phyloP scores from a whole-genome alignment of 2,888 invertebrate genomes.

The Himalopsyche anomala region DNA sequence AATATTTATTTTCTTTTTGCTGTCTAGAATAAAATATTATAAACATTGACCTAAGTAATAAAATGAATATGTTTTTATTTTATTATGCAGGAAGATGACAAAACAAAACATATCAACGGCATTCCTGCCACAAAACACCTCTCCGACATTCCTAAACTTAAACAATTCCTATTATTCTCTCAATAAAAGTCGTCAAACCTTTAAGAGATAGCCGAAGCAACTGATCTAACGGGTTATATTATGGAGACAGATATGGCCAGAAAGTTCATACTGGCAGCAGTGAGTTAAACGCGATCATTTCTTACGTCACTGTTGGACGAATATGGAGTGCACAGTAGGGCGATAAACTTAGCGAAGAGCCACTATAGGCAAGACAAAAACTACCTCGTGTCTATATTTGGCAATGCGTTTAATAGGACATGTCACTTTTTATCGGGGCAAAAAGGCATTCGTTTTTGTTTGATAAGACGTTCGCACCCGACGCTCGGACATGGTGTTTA shows the following conservation, averaged over 20 bases:
- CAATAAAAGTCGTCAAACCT: slow-evolving; percentile 34
- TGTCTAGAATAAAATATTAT: too few relatives aligned
- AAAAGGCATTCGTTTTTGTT: slow-evolving; percentile 16
- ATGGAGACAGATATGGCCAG: slow-evolving; percentile 13
- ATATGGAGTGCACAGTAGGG: slow-evolving; percentile 12
- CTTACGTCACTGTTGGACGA: slow-evolving; percentile 11
- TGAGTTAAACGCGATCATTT: slow-evolving; percentile 30
- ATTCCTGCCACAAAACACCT: slow-evolving; percentile 13
- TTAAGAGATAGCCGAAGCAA: not conserved
- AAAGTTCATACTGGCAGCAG: slow-evolving; percentile 34
- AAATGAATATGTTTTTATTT: too few relatives aligned
- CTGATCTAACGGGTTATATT: slow-evolving; percentile 6
- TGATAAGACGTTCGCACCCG: not conserved
- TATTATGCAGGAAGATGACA: not conserved
- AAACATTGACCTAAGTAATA: too few relatives aligned
- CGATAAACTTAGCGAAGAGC: slow-evolving; percentile 29
- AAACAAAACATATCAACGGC: not conserved
- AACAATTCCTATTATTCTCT: slow-evolving; percentile 30
- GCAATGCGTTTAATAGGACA: slow-evolving; percentile 12
- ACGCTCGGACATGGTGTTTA: not conserved
- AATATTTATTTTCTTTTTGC: too few relatives aligned
- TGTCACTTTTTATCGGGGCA: slow-evolving; percentile 5
- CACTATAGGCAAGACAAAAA: not conserved
- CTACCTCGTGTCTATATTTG: slow-evolving; percentile 7
- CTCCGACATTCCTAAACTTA: not conserved